phyloP scores from a whole-genome alignment of 2,797 vertebrate genomes.

The Rhinogobio ventralis region DNA sequence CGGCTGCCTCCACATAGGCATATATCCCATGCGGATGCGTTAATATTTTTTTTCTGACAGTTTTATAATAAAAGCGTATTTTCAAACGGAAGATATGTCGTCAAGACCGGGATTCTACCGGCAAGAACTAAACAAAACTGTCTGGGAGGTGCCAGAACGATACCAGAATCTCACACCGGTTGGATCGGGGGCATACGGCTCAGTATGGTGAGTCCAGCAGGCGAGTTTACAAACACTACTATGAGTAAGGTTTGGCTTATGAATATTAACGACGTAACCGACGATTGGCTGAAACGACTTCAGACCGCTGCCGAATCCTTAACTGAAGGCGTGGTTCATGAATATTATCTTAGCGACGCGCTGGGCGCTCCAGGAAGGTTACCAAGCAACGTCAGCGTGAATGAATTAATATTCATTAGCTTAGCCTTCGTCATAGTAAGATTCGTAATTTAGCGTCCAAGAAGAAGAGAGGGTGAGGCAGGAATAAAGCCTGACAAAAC shows the following conservation, averaged over 20 bases:
- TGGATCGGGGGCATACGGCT: conserved; percentile 95
- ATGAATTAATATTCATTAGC: neutral
- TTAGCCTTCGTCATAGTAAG: conserved; percentile 13
- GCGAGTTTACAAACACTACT: conserved; percentile 21
- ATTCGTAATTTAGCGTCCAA: conserved; percentile 8
- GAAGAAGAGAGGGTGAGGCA: conserved; percentile 31
- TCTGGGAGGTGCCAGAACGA: conserved; percentile 95
- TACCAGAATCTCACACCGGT: conserved; percentile 95
- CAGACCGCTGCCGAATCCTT: neutral
- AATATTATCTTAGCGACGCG: neutral
- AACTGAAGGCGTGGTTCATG: conserved; percentile 9
- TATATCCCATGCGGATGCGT: neutral
- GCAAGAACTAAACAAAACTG: conserved; percentile 94
- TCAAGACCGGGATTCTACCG: conserved; percentile 89
- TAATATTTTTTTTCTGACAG: neutral
- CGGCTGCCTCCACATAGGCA: neutral
- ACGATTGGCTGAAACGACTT: neutral
- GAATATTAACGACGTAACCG: conserved; percentile 12
- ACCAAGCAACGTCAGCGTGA: conserved; percentile 8
- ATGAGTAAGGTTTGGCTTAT: conserved; percentile 12
- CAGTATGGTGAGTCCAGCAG: conserved; percentile 88
- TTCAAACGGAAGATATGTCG: conserved; percentile 74
- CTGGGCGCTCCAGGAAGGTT: conserved; percentile 12
- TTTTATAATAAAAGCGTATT: neutral
- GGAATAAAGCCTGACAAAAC: conserved; percentile 35